phyloP scores from a whole-genome alignment of 2,888 invertebrate genomes.

The Agonum fuliginosum region DNA sequence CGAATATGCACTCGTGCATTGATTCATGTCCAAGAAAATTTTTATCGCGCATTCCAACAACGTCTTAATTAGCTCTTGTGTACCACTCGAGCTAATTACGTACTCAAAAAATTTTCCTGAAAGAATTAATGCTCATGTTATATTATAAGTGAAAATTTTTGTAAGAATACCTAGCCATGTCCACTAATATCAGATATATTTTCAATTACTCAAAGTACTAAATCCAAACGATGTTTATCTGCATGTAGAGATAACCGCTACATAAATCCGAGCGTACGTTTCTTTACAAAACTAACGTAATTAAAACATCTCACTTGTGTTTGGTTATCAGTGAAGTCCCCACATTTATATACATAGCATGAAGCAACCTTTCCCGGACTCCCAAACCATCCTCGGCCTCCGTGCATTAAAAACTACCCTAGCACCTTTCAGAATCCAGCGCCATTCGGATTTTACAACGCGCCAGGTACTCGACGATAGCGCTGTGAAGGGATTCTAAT shows the following conservation, averaged over 20 bases:
- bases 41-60: no score
- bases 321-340: slow-evolving; percentile 23
- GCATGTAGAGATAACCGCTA: background rate
- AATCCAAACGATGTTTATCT: background rate
- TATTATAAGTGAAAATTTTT: no score
- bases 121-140: no score
- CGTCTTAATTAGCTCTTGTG: no score
- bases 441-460: background rate
- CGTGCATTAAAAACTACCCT: background rate
- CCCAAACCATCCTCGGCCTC: background rate
- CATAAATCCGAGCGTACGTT: slow-evolving; percentile 3
- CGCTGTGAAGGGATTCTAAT: background rate
- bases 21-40: no score
- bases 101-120: no score
- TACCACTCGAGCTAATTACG: no score
- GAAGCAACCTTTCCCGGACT: background rate
- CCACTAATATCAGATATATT: background rate
- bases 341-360: slow-evolving; percentile 21
- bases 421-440: background rate
- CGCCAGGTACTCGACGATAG: background rate
- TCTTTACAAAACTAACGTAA: slow-evolving; percentile 2
- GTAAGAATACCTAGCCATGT: no score
- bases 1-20: no score
- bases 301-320: slow-evolving; percentile 32
- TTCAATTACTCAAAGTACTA: slow-evolving; percentile 1